These are phyloP conservation scores for Silurus meridionalis DNA, from an alignment of 2,113 vertebrate species.

Conservation along the genomic window DNA sequence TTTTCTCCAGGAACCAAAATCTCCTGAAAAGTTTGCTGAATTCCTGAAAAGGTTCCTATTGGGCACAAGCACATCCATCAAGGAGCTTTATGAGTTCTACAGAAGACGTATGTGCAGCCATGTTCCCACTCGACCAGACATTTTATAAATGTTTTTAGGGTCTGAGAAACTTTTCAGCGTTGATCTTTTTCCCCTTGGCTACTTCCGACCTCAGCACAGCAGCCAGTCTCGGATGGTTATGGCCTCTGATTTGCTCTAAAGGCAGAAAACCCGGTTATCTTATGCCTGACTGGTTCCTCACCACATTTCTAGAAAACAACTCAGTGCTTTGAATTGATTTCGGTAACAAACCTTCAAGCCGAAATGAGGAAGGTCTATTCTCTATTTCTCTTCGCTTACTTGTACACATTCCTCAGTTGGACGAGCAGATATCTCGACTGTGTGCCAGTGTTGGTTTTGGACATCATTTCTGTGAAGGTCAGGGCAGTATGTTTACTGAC, in stretches of 20 bases:
- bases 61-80: background rate
- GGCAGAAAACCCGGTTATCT: background rate
- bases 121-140: background rate
- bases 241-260: slow-evolving; percentile 4
- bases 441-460: slow-evolving; percentile 37
- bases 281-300: background rate
- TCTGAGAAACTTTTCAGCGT: background rate
- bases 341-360: background rate
- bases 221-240: background rate
- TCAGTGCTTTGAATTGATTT: background rate
- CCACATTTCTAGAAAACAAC: background rate
- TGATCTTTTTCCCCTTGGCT: background rate
- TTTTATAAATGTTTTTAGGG: background rate
- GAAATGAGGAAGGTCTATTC: background rate
- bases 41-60: background rate
- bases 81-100: background rate
- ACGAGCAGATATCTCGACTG: slow-evolving; percentile 23
- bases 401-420: slow-evolving; percentile 25
- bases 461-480: background rate
- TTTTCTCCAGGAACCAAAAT: background rate
- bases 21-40: background rate
- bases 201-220: background rate
- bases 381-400: too few species aligned
- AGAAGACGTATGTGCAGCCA: background rate
- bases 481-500: slow-evolving; percentile 18